Conservation (phyloP, 2,113 vertebrate species). For the Larimichthys polyactis region DNA sequence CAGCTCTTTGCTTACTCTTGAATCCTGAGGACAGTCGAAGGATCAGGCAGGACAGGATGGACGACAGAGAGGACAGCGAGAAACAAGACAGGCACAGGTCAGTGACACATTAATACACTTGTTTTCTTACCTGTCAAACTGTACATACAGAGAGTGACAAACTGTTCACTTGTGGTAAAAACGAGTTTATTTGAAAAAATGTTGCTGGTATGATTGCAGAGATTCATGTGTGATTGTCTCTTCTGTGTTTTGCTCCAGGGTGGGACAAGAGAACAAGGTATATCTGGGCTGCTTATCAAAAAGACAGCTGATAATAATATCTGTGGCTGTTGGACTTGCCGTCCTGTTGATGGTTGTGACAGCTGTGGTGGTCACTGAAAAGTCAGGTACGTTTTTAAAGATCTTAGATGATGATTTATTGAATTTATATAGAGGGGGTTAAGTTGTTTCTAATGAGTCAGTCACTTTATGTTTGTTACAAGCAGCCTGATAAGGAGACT, state of each 20-base stretch:
- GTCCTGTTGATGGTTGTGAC: slow-evolving; percentile 9
- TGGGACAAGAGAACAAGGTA: not conserved
- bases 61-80: not conserved
- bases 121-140: not conserved
- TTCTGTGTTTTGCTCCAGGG: not conserved
- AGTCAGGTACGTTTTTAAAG: slow-evolving; percentile 37
- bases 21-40: not conserved
- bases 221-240: not conserved
- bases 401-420: not conserved
- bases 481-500: too few relatives aligned
- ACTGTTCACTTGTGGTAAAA: not conserved
- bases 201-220: not conserved
- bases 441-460: too few relatives aligned
- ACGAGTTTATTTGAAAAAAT: not conserved
- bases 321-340: slow-evolving; percentile 15
- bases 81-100: not conserved
- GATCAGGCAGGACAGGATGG: not conserved
- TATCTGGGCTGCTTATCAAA: slow-evolving; percentile 43
- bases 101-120: not conserved
- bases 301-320: slow-evolving; percentile 21
- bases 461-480: too few relatives aligned
- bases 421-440: too few relatives aligned
- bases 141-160: not conserved
- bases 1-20: not conserved
- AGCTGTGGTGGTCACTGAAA: slow-evolving; percentile 11